Evolutionary conservation across 1,140 invertebrate species (phyloP).

Genomic region (Idris sp.): DNA sequence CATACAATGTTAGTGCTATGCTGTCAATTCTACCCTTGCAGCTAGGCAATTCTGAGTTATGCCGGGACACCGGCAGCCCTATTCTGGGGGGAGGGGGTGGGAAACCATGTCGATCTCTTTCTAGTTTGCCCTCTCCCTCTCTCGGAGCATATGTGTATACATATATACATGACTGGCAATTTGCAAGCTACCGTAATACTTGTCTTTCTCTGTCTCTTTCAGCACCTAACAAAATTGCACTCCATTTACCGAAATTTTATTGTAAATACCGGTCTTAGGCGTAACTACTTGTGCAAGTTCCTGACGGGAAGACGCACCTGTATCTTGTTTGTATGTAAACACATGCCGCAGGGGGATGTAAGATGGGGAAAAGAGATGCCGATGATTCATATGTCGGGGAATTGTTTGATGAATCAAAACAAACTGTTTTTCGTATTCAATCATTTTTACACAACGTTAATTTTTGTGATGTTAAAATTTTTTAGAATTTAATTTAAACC

Average conservation of each 20-base stretch:
- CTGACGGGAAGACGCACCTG: slow-evolving; percentile 31
- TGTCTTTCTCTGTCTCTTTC: slow-evolving; percentile 8
- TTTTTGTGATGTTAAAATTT: no score
- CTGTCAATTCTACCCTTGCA: slow-evolving; percentile 78
- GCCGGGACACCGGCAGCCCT: slow-evolving; percentile 70
- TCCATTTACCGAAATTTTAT: slow-evolving; percentile 49
- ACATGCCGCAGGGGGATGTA: slow-evolving; percentile 19
- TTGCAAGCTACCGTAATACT: slow-evolving; percentile 28
- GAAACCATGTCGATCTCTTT: slow-evolving; percentile 19
- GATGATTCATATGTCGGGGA: no score
- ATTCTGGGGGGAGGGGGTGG: no score
- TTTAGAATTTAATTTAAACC: no score
- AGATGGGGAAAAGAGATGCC: not conserved
- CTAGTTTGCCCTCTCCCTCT: slow-evolving; percentile 6
- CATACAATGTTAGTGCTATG: slow-evolving; percentile 79
- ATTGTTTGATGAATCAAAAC: slow-evolving; percentile 8
- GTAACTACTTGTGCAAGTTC: slow-evolving; percentile 36
- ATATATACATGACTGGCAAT: slow-evolving; percentile 49
- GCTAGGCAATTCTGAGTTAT: slow-evolving; percentile 78
- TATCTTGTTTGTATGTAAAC: slow-evolving; percentile 54
- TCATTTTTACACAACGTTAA: no score
- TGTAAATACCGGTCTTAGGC: slow-evolving; percentile 54
- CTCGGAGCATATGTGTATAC: slow-evolving; percentile 21
- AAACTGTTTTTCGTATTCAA: no score
- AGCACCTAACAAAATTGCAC: slow-evolving; percentile 44